phyloP scores from a whole-genome alignment of 2,888 invertebrate genomes.

The Lepidocyrtoides sp. region DNA sequence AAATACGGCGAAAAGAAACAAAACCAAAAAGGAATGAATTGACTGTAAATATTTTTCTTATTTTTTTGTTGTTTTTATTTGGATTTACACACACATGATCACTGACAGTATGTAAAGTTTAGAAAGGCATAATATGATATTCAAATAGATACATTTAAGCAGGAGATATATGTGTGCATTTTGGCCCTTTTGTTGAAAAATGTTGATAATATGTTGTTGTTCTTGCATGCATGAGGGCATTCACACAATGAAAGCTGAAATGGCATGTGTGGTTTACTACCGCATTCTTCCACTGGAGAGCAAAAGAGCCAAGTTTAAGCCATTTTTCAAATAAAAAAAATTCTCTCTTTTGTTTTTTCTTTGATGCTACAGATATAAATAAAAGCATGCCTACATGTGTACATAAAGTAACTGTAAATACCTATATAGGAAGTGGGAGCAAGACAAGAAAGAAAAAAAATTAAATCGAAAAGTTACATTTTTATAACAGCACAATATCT shows the following conservation, averaged over 20 bases:
- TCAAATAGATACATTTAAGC: too few relatives aligned
- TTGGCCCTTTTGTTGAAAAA: too few relatives aligned
- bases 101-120: slow-evolving; percentile 36
- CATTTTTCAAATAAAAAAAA: slow-evolving; percentile 70
- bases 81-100: slow-evolving; percentile 50
- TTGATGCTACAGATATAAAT: slow-evolving; percentile 29
- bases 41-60: slow-evolving; percentile 70
- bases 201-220: too few relatives aligned
- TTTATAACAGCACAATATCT: slow-evolving; percentile 27
- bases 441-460: slow-evolving; percentile 4
- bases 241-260: slow-evolving; percentile 44
- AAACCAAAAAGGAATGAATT: slow-evolving; percentile 74
- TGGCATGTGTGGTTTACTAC: slow-evolving; percentile 72
- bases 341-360: slow-evolving; percentile 34
- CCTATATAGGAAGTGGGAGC: neutral
- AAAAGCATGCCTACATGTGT: neutral
- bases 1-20: slow-evolving; percentile 73
- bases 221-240: slow-evolving; percentile 34
- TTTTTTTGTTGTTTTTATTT: slow-evolving; percentile 7
- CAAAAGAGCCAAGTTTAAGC: slow-evolving; percentile 56
- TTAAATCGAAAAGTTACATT: slow-evolving; percentile 50
- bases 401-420: too few relatives aligned
- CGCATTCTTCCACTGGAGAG: slow-evolving; percentile 62
- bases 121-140: neutral
- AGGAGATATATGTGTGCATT: neutral